Base-by-base conservation (phyloP, 2,797 vertebrate genomes). In the Coregonus ussuriensis region DNA sequence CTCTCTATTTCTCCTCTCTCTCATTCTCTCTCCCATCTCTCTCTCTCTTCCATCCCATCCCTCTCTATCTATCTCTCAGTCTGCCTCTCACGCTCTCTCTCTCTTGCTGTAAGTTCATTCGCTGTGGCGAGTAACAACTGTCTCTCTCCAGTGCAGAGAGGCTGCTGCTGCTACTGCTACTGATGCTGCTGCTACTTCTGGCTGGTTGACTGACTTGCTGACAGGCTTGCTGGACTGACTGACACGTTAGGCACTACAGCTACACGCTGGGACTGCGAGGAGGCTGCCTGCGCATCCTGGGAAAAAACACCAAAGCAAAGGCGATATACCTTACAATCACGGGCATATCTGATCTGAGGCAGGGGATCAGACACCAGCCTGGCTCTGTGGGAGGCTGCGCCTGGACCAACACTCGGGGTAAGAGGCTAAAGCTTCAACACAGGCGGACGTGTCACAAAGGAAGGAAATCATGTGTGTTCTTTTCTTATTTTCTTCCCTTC, bases 71-170 rank as follows among this genome's bases (percentile, higher is more conserved):
- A 74, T 88, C 87, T 89, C 83, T 76, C 74, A 80, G 79, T 77
- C 77, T 77, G 83, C 72, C 80, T 81, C 86, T 84, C 89, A 92
- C 92, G 78, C 81, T 80, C 80, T 88, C 80, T 53, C 76, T 79
- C 78, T 67, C 70, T 52, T 72, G 83, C 90, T 95, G 95, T 95
- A 96, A 95, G 94, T 95, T 96, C 93, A 94, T 96, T 95, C 93
- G 91, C 95, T 89, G 93, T 95, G 94, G 91, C 93, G 94, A 96
- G 95, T 95, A 96, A 97, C 96, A 96, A 96, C 97, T 97, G 96
- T 94, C 96, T 86, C 83, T 94, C 96, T 86, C 83, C 80, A 82
- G 71, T 18, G 59, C 33, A 53, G 51, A 15, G 31, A 33, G 31
- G 31, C 41, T 47, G 9, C 41, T 41, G 41, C 1, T 9, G 7